phyloP scores from a whole-genome alignment of 2,113 vertebrate genomes.

The Oryzias woworae region DNA sequence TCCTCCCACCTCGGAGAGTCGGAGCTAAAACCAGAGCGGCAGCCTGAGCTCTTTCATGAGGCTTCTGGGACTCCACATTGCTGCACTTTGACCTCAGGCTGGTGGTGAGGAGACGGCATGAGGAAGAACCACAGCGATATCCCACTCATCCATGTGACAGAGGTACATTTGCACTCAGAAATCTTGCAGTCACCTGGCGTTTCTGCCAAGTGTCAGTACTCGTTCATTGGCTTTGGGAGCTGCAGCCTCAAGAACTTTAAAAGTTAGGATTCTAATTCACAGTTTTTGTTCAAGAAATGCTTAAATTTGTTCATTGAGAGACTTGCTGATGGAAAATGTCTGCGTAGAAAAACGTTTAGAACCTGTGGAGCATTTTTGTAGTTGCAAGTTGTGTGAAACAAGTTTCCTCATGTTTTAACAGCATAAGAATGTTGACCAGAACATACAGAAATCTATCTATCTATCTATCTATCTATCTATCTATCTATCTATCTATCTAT shows the following conservation, averaged over 20 bases:
- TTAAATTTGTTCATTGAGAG: too few species aligned
- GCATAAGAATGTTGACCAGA: conserved; percentile 37
- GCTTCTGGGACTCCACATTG: conserved; percentile 36
- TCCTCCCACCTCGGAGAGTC: conserved; percentile 21
- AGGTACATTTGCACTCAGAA: conserved; percentile 50
- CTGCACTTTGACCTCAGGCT: conserved; percentile 60
- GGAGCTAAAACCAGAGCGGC: conserved; percentile 35
- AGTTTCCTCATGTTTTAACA: conserved; percentile 46
- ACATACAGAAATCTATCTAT: neutral
- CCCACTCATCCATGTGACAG: conserved; percentile 70
- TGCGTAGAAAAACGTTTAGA: neutral
- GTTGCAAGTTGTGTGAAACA: conserved; percentile 19
- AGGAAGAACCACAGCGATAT: conserved; percentile 67
- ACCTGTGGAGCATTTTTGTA: neutral
- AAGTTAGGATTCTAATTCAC: too few species aligned
- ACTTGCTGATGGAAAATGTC: too few species aligned
- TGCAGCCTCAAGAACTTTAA: too few species aligned
- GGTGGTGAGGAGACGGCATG: conserved; percentile 64
- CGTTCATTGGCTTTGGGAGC: too few species aligned
- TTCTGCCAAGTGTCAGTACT: neutral
- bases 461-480: too few species aligned
- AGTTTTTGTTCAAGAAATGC: too few species aligned
- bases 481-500: too few species aligned
- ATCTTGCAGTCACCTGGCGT: conserved; percentile 16
- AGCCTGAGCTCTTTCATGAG: conserved; percentile 30